A percentile compares a stretch with the other conserved stretches of the same genome.
Evolutionary conservation across 1,140 invertebrate genomes (phyloP).

Genomic region (Platyura marginata): DNA sequence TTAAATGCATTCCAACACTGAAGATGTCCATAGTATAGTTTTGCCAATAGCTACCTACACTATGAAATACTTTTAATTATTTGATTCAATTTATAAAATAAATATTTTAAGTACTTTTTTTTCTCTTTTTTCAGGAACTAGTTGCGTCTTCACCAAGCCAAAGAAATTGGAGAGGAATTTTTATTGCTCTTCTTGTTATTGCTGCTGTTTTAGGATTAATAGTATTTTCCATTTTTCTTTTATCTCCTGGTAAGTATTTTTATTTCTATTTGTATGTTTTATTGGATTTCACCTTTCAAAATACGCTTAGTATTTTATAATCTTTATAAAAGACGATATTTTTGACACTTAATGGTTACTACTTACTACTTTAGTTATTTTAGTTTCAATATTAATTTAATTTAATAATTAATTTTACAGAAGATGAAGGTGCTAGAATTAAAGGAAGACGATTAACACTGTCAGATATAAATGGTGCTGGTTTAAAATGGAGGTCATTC

Average conservation of each 20-base stretch:
- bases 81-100: no score
- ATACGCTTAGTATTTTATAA: no score
- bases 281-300: not conserved
- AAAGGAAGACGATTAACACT: conserved; percentile 43
- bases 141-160: conserved; percentile 61
- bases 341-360: no score
- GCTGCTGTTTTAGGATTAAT: conserved; percentile 69
- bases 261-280: no score
- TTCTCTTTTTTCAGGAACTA: conserved; percentile 42
- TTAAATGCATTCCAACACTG: no score
- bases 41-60: no score
- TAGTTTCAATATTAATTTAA: no score
- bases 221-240: conserved; percentile 66
- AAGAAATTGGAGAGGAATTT: conserved; percentile 78
- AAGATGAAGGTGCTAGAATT: conserved; percentile 43
- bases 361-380: no score
- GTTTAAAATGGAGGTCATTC: conserved; percentile 40
- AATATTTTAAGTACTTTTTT: no score
- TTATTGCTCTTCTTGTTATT: conserved; percentile 76
- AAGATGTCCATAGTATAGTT: no score
- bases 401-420: conserved; percentile 5
- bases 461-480: conserved; percentile 41
- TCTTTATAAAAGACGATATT: no score
- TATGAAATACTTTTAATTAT: no score
- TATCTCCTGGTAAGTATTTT: conserved; percentile 39